A percentile compares a stretch with the other conserved stretches of the same genome.
Conservation (phyloP, 2,888 invertebrate species). For the Polylopha cassiicola region DNA sequence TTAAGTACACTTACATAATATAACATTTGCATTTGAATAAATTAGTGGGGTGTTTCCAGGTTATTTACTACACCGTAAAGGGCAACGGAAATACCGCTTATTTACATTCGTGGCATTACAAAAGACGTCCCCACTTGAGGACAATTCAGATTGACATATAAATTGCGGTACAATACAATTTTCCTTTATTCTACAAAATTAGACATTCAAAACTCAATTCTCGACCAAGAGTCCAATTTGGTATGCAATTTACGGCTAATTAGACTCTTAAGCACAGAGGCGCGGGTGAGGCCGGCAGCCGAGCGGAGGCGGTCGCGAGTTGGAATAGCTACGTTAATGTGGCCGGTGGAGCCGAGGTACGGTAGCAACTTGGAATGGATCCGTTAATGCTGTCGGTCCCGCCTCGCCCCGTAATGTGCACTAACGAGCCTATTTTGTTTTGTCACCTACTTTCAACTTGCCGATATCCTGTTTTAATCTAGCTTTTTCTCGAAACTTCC, state of each 20-base stretch:
- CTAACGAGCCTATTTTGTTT: constrained; percentile 45
- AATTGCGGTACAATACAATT: constrained; percentile 56
- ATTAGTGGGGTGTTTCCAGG: too few species aligned
- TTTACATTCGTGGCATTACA: background rate
- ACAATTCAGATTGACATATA: constrained; percentile 57
- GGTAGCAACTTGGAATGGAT: constrained; percentile 10
- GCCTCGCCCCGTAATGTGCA: constrained; percentile 40
- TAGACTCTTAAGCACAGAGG: constrained; percentile 67
- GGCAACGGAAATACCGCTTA: background rate
- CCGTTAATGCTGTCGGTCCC: constrained; percentile 20
- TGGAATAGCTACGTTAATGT: constrained; percentile 42
- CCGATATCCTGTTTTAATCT: too few species aligned
- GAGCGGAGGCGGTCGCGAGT: constrained; percentile 42
- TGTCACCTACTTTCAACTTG: constrained; percentile 26
- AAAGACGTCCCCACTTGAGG: constrained; percentile 32
- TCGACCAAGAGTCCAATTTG: constrained; percentile 63
- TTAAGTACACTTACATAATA: too few species aligned
- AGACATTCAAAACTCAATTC: constrained; percentile 70
- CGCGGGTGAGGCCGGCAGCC: constrained; percentile 34
- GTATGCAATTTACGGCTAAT: constrained; percentile 71
- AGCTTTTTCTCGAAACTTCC: too few species aligned
- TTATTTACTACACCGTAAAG: background rate
- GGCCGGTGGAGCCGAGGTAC: constrained; percentile 36
- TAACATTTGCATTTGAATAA: too few species aligned
- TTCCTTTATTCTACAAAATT: constrained; percentile 63